phyloP scores from a whole-genome alignment of 2,797 vertebrate genomes.

The Anguilla megastoma region DNA sequence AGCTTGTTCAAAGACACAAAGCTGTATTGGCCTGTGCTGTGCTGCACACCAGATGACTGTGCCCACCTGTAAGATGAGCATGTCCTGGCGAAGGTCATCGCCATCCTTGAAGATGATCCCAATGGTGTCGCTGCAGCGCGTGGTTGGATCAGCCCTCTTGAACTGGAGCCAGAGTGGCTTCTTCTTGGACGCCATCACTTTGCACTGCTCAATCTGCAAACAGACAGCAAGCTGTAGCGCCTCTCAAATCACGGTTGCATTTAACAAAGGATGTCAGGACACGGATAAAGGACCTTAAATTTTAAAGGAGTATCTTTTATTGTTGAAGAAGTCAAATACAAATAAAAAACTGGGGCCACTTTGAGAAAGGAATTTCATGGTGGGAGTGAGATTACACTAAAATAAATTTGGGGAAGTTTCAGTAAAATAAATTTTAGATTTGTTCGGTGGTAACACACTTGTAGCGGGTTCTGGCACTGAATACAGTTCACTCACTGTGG shows the following conservation, averaged over 20 bases:
- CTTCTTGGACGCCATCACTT: constrained; percentile 99
- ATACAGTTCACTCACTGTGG: neutral
- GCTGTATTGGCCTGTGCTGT: neutral
- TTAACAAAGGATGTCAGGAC: neutral
- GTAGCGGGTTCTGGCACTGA: neutral
- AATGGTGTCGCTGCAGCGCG: constrained; percentile 89
- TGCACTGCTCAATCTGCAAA: constrained; percentile 92
- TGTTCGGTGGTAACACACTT: neutral
- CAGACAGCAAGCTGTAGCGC: neutral
- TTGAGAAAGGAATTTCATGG: neutral
- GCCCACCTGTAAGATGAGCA: constrained; percentile 95
- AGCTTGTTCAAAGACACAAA: neutral
- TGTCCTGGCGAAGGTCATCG: constrained; percentile 95
- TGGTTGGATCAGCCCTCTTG: constrained; percentile 88
- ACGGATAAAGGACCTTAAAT: neutral
- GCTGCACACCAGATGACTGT: neutral
- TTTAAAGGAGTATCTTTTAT: neutral
- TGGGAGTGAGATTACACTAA: neutral
- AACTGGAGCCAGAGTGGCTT: constrained; percentile 98
- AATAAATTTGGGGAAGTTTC: neutral
- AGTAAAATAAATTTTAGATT: neutral
- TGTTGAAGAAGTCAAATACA: neutral
- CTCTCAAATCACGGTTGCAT: neutral
- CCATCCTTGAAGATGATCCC: constrained; percentile 98
- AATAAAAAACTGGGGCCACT: neutral